A percentile compares a stretch with the other conserved stretches of the same genome.
These are phyloP conservation scores for Cordilura impudica DNA, from an alignment of 2,888 invertebrate genomes.

Conservation along the genomic window DNA sequence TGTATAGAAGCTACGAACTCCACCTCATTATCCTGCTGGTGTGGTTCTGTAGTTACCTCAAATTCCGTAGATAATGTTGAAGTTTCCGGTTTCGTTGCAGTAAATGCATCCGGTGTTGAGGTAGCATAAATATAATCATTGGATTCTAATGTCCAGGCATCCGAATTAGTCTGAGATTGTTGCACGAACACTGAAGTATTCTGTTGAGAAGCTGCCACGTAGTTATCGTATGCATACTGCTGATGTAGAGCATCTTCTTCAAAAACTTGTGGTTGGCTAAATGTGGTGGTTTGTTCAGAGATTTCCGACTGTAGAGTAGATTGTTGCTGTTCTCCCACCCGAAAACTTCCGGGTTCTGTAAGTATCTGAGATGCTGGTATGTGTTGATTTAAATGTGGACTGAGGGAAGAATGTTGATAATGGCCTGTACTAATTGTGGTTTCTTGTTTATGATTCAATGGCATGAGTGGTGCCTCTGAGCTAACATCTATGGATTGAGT, in stretches of 20 bases:
- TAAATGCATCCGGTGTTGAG: constrained; percentile 76
- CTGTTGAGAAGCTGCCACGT: constrained; percentile 40
- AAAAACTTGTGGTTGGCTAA: constrained; percentile 51
- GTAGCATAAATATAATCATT: constrained; percentile 55
- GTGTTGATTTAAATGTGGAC: constrained; percentile 68
- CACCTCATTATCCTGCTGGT: constrained; percentile 39
- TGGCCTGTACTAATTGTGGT: constrained; percentile 66
- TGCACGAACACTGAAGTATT: constrained; percentile 32
- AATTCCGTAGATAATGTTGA: constrained; percentile 31
- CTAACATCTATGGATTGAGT: constrained; percentile 78
- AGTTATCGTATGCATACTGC: constrained; percentile 45
- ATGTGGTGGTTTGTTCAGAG: constrained; percentile 62
- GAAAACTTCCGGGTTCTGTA: constrained; percentile 69
- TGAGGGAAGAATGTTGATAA: constrained; percentile 70
- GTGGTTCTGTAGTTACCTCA: constrained; percentile 30
- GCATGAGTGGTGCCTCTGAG: constrained; percentile 18
- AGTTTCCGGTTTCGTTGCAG: constrained; percentile 63
- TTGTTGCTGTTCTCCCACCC: constrained; percentile 32
- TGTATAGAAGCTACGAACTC: constrained; percentile 59
- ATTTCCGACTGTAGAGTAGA: constrained; percentile 24
- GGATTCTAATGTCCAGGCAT: constrained; percentile 52
- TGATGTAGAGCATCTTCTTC: constrained; percentile 37
- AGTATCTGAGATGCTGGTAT: constrained; percentile 72
- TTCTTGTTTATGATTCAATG: constrained; percentile 58
- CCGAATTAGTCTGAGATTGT: constrained; percentile 7